A percentile compares a stretch with the other conserved stretches of the same genome.
phyloP scores from a whole-genome alignment of 2,113 vertebrate species.

The Tragelaphus strepsiceros region DNA sequence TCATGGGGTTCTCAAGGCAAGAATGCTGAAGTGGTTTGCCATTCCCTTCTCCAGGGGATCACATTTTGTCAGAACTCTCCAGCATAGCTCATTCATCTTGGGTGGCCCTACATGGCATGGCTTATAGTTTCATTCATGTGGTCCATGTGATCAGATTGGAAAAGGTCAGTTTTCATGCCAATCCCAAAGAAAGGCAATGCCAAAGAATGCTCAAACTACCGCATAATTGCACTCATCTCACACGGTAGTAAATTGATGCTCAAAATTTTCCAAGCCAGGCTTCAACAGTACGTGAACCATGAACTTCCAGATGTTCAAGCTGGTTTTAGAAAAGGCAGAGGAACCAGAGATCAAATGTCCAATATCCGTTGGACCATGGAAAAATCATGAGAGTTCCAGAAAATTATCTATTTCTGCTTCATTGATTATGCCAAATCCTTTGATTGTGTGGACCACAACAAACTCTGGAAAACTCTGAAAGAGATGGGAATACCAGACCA shows the following conservation, averaged over 20 bases:
- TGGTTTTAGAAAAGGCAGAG: neutral
- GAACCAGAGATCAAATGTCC: neutral
- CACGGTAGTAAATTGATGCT: neutral
- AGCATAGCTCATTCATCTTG: fast-evolving
- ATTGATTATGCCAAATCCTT: neutral
- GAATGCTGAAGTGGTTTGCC: neutral
- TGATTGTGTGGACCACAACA: neutral
- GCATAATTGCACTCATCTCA: neutral
- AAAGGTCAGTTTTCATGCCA: neutral
- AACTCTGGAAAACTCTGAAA: neutral
- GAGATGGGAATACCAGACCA: neutral
- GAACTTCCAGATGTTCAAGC: neutral
- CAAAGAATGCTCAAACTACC: neutral
- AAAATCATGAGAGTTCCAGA: neutral
- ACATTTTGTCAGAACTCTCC: neutral
- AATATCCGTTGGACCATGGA: neutral
- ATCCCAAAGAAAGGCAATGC: neutral
- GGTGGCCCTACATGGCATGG: neutral
- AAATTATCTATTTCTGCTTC: neutral
- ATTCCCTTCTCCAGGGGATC: neutral
- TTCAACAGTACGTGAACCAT: fast-evolving
- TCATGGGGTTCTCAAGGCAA: neutral
- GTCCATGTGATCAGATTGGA: neutral
- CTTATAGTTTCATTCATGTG: neutral
- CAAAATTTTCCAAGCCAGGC: neutral